Percentiles rank a stretch among this genome's conserved stretches.
phyloP scores from a whole-genome alignment of 2,113 vertebrate genomes.

The Syrmaticus mikado region DNA sequence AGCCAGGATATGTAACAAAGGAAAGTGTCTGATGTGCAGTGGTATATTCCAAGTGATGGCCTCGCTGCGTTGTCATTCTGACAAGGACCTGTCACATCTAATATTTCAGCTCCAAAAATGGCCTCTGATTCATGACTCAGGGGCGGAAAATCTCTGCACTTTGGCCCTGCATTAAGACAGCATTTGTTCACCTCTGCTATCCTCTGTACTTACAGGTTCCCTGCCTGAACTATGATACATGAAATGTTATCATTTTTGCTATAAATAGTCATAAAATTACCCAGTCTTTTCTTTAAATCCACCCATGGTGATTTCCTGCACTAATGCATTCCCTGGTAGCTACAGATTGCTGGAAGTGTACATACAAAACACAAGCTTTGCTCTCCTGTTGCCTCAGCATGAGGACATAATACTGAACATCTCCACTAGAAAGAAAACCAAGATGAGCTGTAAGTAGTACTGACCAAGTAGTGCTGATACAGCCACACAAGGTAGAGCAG shows the following conservation, averaged over 20 bases:
- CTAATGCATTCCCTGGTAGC: neutral
- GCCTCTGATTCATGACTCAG: neutral
- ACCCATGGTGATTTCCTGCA: neutral
- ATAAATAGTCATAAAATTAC: too few relatives aligned
- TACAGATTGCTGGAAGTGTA: accelerated
- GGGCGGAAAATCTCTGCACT: neutral
- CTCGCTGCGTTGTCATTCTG: neutral
- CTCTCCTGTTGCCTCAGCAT: neutral
- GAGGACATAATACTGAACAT: neutral
- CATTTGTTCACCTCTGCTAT: neutral
- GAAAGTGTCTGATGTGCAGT: neutral
- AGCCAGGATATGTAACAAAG: neutral
- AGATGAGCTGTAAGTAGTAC: neutral
- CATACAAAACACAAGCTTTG: accelerated
- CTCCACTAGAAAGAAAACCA: neutral
- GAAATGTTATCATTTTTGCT: neutral
- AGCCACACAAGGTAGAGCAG: neutral
- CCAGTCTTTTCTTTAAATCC: neutral
- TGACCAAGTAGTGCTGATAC: neutral
- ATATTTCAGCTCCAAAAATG: neutral
- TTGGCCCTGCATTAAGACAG: neutral
- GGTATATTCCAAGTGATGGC: neutral
- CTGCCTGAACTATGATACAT: neutral
- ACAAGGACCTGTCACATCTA: neutral
- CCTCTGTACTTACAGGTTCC: accelerated